These are phyloP conservation scores for Tribolium castaneum DNA, from an alignment of 1,140 invertebrate species.

Conservation along the genomic window DNA sequence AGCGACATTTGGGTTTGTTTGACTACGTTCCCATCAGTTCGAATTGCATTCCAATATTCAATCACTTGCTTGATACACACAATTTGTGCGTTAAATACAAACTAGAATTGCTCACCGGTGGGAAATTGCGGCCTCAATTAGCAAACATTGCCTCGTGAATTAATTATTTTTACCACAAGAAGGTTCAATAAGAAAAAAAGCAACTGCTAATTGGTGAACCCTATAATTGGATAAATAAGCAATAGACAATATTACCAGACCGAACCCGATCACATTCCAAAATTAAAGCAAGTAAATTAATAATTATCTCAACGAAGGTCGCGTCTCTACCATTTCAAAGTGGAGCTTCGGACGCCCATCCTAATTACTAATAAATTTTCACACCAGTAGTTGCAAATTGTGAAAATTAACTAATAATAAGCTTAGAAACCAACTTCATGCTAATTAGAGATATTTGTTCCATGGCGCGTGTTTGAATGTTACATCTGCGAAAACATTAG, in stretches of 20 bases:
- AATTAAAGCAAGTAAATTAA: not conserved
- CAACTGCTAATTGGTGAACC: not conserved
- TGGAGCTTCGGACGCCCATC: not conserved
- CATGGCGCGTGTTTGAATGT: not conserved
- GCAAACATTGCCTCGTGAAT: too few species aligned
- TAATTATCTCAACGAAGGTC: not conserved
- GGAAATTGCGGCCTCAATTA: too few species aligned
- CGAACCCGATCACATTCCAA: not conserved
- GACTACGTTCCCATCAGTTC: not conserved
- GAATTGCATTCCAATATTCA: slow-evolving; percentile 3
- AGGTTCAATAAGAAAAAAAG: too few species aligned
- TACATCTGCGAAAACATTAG: not conserved
- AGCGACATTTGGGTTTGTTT: not conserved
- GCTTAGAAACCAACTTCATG: not conserved
- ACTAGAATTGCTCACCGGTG: too few species aligned
- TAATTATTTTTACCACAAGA: too few species aligned
- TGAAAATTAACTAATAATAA: not conserved
- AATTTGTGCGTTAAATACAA: not conserved
- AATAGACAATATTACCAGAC: not conserved
- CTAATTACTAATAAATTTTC: not conserved
- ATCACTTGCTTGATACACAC: not conserved
- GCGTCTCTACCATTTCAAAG: not conserved
- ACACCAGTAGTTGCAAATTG: not conserved
- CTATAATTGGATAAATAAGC: not conserved
- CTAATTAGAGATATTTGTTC: not conserved